Conservation (phyloP, 1,140 invertebrate genomes). For the Globodera rostochiensis region DNA sequence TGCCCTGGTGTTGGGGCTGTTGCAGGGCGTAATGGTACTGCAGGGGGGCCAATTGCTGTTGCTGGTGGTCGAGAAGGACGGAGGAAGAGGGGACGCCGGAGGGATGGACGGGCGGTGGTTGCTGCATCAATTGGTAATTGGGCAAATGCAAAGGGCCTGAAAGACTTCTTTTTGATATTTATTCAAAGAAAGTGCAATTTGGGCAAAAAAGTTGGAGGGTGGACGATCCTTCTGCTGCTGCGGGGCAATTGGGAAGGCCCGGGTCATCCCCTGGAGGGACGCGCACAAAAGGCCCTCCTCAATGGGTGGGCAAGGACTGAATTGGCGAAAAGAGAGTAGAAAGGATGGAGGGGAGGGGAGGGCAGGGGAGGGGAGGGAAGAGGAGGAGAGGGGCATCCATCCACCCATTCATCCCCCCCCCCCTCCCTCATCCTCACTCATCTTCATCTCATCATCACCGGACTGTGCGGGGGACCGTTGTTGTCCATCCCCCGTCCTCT, state of each 20-base stretch:
- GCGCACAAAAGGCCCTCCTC: background rate
- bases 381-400: background rate
- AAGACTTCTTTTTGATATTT: background rate
- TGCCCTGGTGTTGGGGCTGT: background rate
- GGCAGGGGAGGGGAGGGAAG: background rate
- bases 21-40: background rate
- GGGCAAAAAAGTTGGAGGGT: background rate
- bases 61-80: background rate
- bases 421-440: background rate
- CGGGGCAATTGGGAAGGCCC: background rate
- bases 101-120: background rate
- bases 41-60: background rate
- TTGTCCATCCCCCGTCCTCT: slow-evolving; percentile 1
- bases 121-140: background rate
- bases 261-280: background rate
- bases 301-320: background rate
- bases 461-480: slow-evolving; percentile 10
- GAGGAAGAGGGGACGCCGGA: background rate
- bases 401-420: background rate
- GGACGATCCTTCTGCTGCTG: background rate
- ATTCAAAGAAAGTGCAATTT: background rate
- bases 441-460: background rate
- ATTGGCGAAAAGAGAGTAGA: background rate
- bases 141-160: background rate
- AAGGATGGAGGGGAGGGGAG: background rate